phyloP scores from a whole-genome alignment of 2,888 invertebrate genomes.

The Pammene aurita region DNA sequence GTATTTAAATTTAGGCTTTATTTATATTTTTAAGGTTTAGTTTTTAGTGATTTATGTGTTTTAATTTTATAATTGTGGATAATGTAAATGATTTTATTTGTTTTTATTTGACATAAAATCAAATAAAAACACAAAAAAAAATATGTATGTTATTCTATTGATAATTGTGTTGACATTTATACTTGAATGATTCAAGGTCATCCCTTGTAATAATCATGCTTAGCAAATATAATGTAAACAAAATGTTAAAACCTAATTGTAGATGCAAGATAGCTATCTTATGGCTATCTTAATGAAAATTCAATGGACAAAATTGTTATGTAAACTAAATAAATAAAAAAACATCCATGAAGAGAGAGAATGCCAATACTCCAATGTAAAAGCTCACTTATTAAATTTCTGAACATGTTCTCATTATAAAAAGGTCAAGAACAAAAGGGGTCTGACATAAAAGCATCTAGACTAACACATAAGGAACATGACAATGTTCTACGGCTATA shows the following conservation, averaged over 20 bases:
- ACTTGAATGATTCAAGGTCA: conserved; percentile 7
- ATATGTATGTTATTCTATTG: not conserved
- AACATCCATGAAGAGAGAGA: not conserved
- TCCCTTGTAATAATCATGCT: not conserved
- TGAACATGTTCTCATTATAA: conserved; percentile 45
- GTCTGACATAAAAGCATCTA: conserved; percentile 54
- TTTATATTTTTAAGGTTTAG: no score
- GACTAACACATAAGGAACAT: conserved; percentile 70
- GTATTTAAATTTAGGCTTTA: no score
- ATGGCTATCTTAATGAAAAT: not conserved
- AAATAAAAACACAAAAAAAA: no score
- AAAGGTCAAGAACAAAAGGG: conserved; percentile 57
- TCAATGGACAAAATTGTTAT: no score
- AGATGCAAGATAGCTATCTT: not conserved
- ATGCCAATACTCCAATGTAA: not conserved
- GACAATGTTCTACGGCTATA: conserved; percentile 77
- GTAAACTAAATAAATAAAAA: not conserved
- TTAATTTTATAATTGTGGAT: no score
- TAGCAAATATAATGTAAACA: not conserved
- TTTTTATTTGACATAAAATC: no score
- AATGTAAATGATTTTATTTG: no score
- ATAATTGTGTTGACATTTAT: conserved; percentile 8
- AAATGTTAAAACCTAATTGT: not conserved
- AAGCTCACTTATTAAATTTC: conserved; percentile 45
- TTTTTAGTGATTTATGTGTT: no score